These are phyloP conservation scores for Anguilla megastoma DNA, from an alignment of 2,797 vertebrate species.

Conservation along the genomic window DNA sequence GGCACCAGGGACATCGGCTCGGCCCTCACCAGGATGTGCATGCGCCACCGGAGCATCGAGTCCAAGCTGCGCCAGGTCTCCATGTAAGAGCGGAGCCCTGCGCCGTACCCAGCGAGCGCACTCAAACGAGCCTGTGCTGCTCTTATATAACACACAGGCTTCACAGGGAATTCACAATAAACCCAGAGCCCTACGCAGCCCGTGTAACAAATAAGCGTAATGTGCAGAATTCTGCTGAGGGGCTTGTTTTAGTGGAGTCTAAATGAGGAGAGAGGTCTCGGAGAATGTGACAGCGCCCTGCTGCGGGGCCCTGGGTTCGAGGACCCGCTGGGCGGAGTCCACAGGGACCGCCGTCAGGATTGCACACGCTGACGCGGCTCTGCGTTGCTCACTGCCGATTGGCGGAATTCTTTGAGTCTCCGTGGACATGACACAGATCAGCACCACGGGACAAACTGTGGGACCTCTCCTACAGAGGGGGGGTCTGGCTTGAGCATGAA, in stretches of 20 bases:
- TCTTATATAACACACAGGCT: neutral
- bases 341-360: neutral
- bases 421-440: neutral
- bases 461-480: neutral
- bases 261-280: neutral
- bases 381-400: neutral
- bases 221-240: neutral
- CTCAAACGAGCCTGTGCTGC: neutral
- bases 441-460: neutral
- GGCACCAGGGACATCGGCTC: constrained; percentile 74
- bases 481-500: neutral
- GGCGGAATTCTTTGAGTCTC: neutral
- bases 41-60: constrained; percentile 76
- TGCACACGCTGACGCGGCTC: neutral
- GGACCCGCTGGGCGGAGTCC: neutral
- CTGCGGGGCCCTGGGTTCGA: neutral
- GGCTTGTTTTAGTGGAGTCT: neutral
- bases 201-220: neutral
- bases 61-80: constrained; percentile 71
- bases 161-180: neutral
- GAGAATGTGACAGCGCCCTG: neutral
- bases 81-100: constrained; percentile 55
- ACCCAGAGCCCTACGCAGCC: neutral
- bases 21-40: constrained; percentile 75
- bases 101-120: neutral